Evolutionary conservation across 1,140 invertebrate species (phyloP).

Genomic region (Marisa cornuarietis): DNA sequence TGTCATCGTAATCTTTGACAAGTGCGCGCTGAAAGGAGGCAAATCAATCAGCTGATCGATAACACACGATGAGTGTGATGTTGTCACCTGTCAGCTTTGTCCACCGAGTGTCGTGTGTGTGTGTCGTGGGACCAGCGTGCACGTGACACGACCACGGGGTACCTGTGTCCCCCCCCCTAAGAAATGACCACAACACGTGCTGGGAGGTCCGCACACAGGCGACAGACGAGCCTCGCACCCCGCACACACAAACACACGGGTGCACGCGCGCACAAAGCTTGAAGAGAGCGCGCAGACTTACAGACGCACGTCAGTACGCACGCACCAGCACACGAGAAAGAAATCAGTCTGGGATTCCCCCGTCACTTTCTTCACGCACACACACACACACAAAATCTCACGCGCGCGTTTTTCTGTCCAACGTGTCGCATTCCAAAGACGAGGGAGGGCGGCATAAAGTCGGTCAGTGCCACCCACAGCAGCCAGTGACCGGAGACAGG

Average conservation of each 20-base stretch:
- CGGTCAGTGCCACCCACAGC: not conserved
- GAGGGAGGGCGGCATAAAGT: not conserved
- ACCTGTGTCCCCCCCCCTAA: too few relatives aligned
- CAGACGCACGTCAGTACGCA: not conserved
- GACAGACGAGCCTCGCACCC: not conserved
- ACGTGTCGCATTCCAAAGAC: conserved; percentile 8
- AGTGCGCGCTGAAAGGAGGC: too few relatives aligned
- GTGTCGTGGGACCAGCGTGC: too few relatives aligned
- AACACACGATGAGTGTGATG: too few relatives aligned
- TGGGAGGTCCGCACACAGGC: too few relatives aligned
- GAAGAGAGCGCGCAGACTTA: not conserved
- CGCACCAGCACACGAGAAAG: not conserved
- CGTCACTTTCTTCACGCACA: not conserved
- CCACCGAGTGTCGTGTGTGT: too few relatives aligned
- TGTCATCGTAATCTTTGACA: too few relatives aligned
- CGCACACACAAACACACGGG: conserved; percentile 3
- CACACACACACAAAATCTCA: not conserved
- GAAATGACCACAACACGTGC: too few relatives aligned
- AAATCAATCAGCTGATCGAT: too few relatives aligned
- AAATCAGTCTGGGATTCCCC: not conserved
- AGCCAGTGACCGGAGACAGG: not conserved
- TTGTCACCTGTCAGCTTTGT: too few relatives aligned
- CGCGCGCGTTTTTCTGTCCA: not conserved
- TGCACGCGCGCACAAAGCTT: not conserved
- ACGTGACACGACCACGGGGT: too few relatives aligned